Conservation (phyloP, 2,113 vertebrate species). For the Plotosus lineatus region DNA sequence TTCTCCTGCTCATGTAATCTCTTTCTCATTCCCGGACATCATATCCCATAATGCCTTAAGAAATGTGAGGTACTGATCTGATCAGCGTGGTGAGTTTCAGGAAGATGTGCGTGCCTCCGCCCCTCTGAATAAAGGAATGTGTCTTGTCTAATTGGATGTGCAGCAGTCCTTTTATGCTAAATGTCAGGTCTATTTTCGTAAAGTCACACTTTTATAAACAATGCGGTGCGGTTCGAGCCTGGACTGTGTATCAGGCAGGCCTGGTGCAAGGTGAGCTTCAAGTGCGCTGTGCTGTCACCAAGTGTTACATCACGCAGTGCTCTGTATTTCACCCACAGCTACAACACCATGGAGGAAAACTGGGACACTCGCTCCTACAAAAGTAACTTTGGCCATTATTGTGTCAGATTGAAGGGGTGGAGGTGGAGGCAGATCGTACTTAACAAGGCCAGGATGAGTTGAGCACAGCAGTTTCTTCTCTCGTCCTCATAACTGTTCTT, state of each 20-base stretch:
- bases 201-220: slow-evolving; percentile 25
- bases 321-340: slow-evolving; percentile 9
- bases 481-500: background rate
- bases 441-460: slow-evolving; percentile 1
- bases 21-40: background rate
- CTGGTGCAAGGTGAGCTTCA: slow-evolving; percentile 12
- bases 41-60: slow-evolving; percentile 5
- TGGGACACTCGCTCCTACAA: slow-evolving; percentile 15
- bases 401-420: background rate
- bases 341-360: slow-evolving; percentile 8
- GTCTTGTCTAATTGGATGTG: slow-evolving; percentile 28
- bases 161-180: slow-evolving; percentile 36
- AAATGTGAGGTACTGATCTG: slow-evolving; percentile 25
- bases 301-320: slow-evolving; percentile 19
- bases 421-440: background rate
- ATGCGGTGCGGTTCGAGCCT: slow-evolving; percentile 16
- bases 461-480: background rate
- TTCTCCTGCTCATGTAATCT: background rate
- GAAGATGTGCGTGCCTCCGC: background rate
- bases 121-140: slow-evolving; percentile 10
- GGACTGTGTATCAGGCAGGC: background rate
- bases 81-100: background rate
- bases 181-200: slow-evolving; percentile 44
- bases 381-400: slow-evolving; percentile 1
- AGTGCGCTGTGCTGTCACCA: slow-evolving; percentile 7